These are phyloP conservation scores for Apostichopus japonicus DNA, from an alignment of 35 echinoderm and acorn worm species.

Conservation along the genomic window DNA sequence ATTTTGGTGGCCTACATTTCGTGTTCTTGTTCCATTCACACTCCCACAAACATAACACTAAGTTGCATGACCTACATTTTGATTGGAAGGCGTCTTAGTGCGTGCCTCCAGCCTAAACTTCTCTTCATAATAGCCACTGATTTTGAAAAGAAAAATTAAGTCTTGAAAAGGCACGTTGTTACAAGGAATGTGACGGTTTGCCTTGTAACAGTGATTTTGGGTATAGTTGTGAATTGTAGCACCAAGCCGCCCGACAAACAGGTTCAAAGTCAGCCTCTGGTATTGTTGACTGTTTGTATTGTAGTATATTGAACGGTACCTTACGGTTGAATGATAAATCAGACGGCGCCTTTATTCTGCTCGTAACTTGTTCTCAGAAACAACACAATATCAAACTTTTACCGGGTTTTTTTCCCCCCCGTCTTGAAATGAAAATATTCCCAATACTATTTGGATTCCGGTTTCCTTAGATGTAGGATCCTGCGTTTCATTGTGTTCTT, in stretches of 20 bases:
- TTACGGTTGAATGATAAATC: neutral
- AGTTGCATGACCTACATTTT: neutral
- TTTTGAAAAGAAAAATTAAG: conserved; percentile 22
- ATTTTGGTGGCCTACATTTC: too few relatives aligned
- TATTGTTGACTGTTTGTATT: neutral
- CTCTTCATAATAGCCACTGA: neutral
- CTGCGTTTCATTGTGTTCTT: too few relatives aligned
- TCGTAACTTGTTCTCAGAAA: neutral
- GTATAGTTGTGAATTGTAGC: conserved; percentile 23
- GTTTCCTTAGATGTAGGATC: too few relatives aligned
- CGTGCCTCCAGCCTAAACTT: conserved; percentile 7
- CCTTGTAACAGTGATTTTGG: neutral
- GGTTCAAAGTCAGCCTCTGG: conserved; percentile 25
- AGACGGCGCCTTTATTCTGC: neutral
- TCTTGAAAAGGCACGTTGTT: conserved; percentile 11
- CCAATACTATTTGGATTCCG: too few relatives aligned
- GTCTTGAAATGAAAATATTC: too few relatives aligned
- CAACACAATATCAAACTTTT: neutral
- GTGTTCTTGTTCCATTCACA: too few relatives aligned
- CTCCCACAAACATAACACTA: neutral
- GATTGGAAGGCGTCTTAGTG: neutral
- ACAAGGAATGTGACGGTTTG: conserved; percentile 12
- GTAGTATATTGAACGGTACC: neutral
- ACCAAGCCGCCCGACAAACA: conserved; percentile 17
- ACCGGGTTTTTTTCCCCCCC: too few relatives aligned